Base-by-base conservation (phyloP, 2,797 vertebrate species). In the Heteromormyrus szaboi region DNA sequence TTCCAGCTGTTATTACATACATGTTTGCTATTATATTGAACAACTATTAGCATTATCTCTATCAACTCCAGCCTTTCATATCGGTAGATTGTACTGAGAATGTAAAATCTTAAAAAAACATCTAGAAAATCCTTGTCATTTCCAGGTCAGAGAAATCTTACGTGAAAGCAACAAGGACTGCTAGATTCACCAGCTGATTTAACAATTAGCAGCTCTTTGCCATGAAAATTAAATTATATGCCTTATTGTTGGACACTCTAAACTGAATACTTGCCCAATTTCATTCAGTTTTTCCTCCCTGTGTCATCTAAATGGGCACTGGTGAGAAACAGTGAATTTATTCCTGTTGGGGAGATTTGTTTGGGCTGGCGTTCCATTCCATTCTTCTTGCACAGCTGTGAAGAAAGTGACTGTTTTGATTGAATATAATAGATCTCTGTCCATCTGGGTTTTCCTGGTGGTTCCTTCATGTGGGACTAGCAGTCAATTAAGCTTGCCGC, bases 401-500 rank as follows among this genome's bases (percentile, higher is more conserved):
- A 88, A 76, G 41, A 88, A 46, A 76, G 53, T 72, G 25, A 85
- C 81, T 65, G 59, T 85, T 89, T 85, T 89, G 81, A 89, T 59
- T 85, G 56, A 62, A 56, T 12, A 46, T 84, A 89, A 89, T 68
- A 68, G 83, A 85, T 50, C 53, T 89, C 56, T 68, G 88, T 89
- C 88, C 83, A 54, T 48, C 59, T 37, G 83, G 62, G 81, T 68
- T 85, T 33, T 85, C 65, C 51, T 72, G 65, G 88, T 19, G 59
- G 46, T 29, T 37, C 62, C 56, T 85, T 29, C 56, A 62, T 81
- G 79, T 56, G 19, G 37, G 72, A 72, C 62, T 92, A 91, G 89
- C 91, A 96, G 96, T 97, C 95, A 96, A 97, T 97, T 97, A 97
- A 96, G 96, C 96, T 97, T 96, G 95, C 96, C 95, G 97, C 95